These are phyloP conservation scores for Gracilinanus agilis DNA, from an alignment of 2,113 vertebrate species.

Conservation along the genomic window DNA sequence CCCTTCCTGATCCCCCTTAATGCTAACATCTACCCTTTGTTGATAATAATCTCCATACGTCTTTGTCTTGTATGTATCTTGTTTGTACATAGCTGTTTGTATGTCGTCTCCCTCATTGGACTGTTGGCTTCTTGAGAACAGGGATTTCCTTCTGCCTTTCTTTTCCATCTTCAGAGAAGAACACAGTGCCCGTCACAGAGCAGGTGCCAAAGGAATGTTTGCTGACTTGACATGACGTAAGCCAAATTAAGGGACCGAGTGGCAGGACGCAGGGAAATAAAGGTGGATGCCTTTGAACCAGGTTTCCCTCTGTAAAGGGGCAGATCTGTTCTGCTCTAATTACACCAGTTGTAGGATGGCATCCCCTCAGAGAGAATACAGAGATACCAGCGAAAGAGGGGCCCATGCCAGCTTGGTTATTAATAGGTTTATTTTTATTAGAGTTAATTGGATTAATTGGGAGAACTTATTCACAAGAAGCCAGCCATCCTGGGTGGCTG, in stretches of 20 bases:
- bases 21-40: not conserved
- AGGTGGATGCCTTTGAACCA: not conserved
- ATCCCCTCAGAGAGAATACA: too few relatives aligned
- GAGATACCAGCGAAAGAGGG: too few relatives aligned
- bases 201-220: not conserved
- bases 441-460: too few relatives aligned
- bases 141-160: too few relatives aligned
- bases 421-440: too few relatives aligned
- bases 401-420: too few relatives aligned
- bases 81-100: not conserved
- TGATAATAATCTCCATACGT: not conserved
- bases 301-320: not conserved
- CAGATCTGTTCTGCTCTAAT: too few relatives aligned
- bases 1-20: not conserved
- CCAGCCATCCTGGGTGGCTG: too few relatives aligned
- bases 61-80: not conserved
- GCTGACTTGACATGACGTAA: not conserved
- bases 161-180: too few relatives aligned
- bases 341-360: too few relatives aligned
- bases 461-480: too few relatives aligned
- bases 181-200: not conserved
- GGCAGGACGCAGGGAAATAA: not conserved
- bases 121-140: too few relatives aligned
- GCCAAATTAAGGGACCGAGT: constrained; percentile 13
- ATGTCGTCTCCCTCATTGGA: not conserved